Evolutionary conservation across 2,113 vertebrate species (phyloP).

Genomic region (Chionis minor): DNA sequence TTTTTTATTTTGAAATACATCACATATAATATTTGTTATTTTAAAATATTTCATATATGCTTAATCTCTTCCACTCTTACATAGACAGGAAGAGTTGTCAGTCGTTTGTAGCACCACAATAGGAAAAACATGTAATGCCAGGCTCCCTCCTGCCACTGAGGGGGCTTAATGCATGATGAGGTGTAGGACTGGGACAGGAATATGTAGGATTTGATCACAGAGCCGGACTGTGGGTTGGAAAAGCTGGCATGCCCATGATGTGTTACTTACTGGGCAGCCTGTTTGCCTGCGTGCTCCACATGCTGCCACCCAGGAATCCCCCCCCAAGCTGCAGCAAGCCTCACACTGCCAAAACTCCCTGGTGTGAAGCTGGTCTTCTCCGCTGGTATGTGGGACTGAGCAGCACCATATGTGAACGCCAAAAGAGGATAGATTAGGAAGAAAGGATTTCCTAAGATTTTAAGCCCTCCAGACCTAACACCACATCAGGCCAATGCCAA

Average conservation of each 20-base stretch:
- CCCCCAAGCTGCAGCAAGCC: not conserved
- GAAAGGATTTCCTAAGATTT: constrained; percentile 47
- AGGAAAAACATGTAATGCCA: not conserved
- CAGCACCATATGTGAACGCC: not conserved
- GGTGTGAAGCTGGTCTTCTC: not conserved
- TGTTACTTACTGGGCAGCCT: not conserved
- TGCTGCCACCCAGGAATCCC: not conserved
- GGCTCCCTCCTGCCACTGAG: not conserved
- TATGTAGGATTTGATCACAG: not conserved
- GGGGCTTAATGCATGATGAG: not conserved
- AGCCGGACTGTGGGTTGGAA: not conserved
- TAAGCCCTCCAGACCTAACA: not conserved
- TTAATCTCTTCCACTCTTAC: not conserved
- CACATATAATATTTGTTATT: not conserved
- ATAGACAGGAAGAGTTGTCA: not conserved
- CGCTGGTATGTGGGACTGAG: not conserved
- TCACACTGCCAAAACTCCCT: not conserved
- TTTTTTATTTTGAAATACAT: not conserved
- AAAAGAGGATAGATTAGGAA: constrained; percentile 30
- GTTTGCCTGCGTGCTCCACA: not conserved
- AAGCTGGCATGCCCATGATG: not conserved
- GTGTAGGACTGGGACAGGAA: not conserved
- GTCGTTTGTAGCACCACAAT: not conserved
- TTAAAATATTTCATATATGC: not conserved
- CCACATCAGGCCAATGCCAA: not conserved